Conservation (phyloP, 2,888 invertebrate species). For the Cerceris rybyensis region DNA sequence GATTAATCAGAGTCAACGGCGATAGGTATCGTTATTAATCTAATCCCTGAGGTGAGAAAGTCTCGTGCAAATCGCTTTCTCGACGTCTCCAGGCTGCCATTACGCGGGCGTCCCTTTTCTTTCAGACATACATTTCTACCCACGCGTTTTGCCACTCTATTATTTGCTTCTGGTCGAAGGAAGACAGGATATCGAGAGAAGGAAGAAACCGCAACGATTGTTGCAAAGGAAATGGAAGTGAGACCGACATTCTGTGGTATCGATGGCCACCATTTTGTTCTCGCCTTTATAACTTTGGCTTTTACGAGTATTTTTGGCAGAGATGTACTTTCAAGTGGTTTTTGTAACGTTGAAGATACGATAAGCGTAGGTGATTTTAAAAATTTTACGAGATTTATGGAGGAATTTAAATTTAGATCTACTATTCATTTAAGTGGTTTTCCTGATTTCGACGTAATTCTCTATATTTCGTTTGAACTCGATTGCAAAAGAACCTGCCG, state of each 20-base stretch:
- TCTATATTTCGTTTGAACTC: no score
- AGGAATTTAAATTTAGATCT: no score
- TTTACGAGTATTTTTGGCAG: no score
- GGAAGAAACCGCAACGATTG: neutral
- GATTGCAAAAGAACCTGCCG: no score
- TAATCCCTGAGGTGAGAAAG: constrained; percentile 52
- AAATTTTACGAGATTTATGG: no score
- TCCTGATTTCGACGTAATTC: no score
- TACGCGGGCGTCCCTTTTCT: constrained; percentile 40
- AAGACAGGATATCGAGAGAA: neutral
- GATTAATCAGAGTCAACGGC: constrained; percentile 32
- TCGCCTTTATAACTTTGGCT: constrained; percentile 17
- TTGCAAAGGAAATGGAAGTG: constrained; percentile 38
- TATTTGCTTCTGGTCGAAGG: constrained; percentile 33
- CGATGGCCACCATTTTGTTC: constrained; percentile 38
- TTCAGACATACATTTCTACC: constrained; percentile 27
- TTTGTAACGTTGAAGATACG: no score
- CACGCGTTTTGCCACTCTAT: constrained; percentile 44
- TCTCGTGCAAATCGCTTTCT: constrained; percentile 44
- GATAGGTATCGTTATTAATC: constrained; percentile 36
- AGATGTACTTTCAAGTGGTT: no score
- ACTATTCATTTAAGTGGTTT: no score
- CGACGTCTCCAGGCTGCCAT: constrained; percentile 17
- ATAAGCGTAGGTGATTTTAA: no score
- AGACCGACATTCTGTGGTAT: constrained; percentile 13